phyloP scores from a whole-genome alignment of 1,140 invertebrate species.

The Eriosoma lanigerum region DNA sequence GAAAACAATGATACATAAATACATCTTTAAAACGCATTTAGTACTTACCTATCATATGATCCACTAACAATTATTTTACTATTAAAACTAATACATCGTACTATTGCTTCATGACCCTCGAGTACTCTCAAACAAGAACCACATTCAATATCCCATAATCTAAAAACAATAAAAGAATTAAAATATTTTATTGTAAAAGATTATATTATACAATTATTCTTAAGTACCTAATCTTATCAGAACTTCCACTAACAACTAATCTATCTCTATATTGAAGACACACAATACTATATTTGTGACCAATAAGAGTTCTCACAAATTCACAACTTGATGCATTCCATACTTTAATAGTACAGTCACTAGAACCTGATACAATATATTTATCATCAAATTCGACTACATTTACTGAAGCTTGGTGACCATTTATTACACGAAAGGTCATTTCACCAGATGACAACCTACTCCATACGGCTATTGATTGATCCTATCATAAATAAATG shows the following conservation, averaged over 20 bases:
- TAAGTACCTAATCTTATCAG: slow-evolving; percentile 90
- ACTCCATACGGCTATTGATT: slow-evolving; percentile 99
- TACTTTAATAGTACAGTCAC: slow-evolving; percentile 98
- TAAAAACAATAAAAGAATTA: slow-evolving; percentile 58
- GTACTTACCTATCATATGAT: slow-evolving; percentile 91
- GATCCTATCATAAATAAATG: slow-evolving; percentile 72
- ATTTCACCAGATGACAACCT: slow-evolving; percentile 98
- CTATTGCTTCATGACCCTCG: slow-evolving; percentile 98
- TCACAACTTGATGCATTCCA: slow-evolving; percentile 98
- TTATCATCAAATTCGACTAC: slow-evolving; percentile 99
- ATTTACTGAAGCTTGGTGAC: slow-evolving; percentile 97
- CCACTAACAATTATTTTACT: slow-evolving; percentile 98
- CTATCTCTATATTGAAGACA: slow-evolving; percentile 98
- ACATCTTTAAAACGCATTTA: background rate
- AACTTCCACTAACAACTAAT: slow-evolving; percentile 96
- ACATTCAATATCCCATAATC: slow-evolving; percentile 99
- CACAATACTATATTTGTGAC: slow-evolving; percentile 98
- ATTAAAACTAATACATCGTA: slow-evolving; percentile 96
- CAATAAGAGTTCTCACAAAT: slow-evolving; percentile 98
- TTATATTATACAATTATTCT: background rate
- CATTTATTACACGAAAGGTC: slow-evolving; percentile 91
- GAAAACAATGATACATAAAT: no score
- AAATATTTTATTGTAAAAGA: background rate
- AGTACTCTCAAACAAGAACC: slow-evolving; percentile 94
- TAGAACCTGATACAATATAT: slow-evolving; percentile 99